A percentile compares a stretch with the other conserved stretches of the same genome.
phyloP scores from a whole-genome alignment of 2,797 vertebrate genomes.

The Pangasius djambal region DNA sequence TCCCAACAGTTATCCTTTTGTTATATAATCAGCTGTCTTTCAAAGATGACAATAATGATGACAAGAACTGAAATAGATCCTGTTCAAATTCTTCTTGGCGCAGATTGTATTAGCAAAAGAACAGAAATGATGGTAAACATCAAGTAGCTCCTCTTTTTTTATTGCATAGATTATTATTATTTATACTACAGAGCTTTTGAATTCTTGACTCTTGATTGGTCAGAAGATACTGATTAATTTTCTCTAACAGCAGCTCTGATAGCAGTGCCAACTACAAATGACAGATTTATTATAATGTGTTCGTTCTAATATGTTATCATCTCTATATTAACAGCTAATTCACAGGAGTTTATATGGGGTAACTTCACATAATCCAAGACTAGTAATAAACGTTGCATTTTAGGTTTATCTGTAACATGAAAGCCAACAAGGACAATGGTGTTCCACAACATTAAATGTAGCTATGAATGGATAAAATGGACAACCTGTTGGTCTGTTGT shows the following conservation, averaged over 20 bases:
- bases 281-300: neutral
- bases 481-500: neutral
- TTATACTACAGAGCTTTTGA: neutral
- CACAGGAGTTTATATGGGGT: neutral
- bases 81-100: neutral
- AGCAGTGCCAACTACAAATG: neutral
- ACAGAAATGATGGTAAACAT: neutral
- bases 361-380: neutral
- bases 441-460: neutral
- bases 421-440: neutral
- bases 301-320: neutral
- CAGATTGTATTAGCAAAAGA: neutral
- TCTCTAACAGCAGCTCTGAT: neutral
- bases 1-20: constrained; percentile 25
- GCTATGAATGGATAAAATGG: neutral
- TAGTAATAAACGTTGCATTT: neutral
- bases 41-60: neutral
- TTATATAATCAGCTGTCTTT: constrained; percentile 22
- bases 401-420: neutral
- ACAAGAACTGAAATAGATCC: constrained; percentile 3
- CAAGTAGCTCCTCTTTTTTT: neutral
- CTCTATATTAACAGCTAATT: neutral
- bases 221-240: neutral
- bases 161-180: constrained; percentile 2
- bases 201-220: neutral